phyloP scores from a whole-genome alignment of 2,113 vertebrate genomes.

The Urocitellus parryii region DNA sequence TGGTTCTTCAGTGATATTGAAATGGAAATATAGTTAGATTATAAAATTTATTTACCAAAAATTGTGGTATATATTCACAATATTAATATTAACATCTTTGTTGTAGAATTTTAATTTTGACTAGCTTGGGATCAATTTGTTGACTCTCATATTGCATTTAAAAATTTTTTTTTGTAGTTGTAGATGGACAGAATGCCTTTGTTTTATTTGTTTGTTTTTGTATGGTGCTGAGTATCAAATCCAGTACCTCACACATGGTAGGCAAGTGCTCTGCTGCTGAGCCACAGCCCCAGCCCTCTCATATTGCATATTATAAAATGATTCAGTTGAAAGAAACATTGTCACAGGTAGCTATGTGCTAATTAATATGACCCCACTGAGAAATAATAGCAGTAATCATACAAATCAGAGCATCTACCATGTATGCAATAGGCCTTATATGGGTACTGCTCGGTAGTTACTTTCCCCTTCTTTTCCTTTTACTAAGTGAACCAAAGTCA shows the following conservation, averaged over 20 bases:
- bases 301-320: background rate
- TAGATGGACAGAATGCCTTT: too few species aligned
- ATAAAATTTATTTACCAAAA: slow-evolving; percentile 46
- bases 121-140: slow-evolving; percentile 2
- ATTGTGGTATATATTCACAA: background rate
- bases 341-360: background rate
- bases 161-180: too few species aligned
- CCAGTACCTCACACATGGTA: too few species aligned
- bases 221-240: too few species aligned
- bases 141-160: background rate
- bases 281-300: background rate
- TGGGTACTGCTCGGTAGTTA: background rate
- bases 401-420: background rate
- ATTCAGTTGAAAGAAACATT: background rate
- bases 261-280: too few species aligned
- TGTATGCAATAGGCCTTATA: background rate
- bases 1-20: background rate
- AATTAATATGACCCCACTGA: background rate
- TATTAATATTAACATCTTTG: background rate
- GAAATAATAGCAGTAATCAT: background rate
- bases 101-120: slow-evolving; percentile 35
- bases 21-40: slow-evolving; percentile 44
- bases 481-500: background rate
- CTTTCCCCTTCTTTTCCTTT: background rate
- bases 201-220: too few species aligned